Evolutionary conservation across 2,888 invertebrate genomes (phyloP), one percentile per base, ranked within the genome.

Genomic region (Diplazon laetatorius): DNA sequence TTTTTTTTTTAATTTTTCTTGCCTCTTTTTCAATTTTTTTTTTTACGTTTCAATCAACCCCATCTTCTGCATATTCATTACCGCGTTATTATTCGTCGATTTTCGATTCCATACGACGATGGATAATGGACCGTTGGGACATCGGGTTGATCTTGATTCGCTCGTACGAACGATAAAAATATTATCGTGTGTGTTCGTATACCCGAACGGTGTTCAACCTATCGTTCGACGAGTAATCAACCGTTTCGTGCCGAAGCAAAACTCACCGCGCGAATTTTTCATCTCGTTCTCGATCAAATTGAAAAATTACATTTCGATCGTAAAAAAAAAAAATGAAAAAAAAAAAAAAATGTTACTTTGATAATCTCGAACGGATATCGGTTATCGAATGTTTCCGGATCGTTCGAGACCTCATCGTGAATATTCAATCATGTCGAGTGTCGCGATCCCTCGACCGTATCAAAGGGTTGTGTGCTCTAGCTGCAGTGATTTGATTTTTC

Each of bases 301-400:
- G 59, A 50, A 65, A 71, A 76, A 63, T 57, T 59, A n/a, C n/a
- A 37, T 42, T 37, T 57, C 44, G 48, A 48, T 76, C 50, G 59
- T 20, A 30, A 39, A n/a, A n/a, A n/a, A n/a, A n/a, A n/a, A n/a
- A n/a, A n/a, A n/a, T n/a, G n/a, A n/a, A n/a, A n/a, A n/a, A n/a
- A n/a, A n/a, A n/a, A n/a, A n/a, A n/a, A n/a, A n/a, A 71, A 65
- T 46, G 72, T 63, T 22, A 59, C 46, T 59, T 59, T 20, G 57
- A 69, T 69, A 59, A 59, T 69, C 59, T 69, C 59, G 48, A 57
- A 59, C 14, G 10, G 35, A 48, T 59, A n/a, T 9, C 10, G n/a
- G 30, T 12, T n/a, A 30, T 16, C 55, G n/a, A 22, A 30, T 25
- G 57, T 69, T 69, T 59, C 10, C 69, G 20, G 37, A 35, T 20